phyloP scores from a whole-genome alignment of 2,797 vertebrate genomes.

The Enteromius mattozi region DNA sequence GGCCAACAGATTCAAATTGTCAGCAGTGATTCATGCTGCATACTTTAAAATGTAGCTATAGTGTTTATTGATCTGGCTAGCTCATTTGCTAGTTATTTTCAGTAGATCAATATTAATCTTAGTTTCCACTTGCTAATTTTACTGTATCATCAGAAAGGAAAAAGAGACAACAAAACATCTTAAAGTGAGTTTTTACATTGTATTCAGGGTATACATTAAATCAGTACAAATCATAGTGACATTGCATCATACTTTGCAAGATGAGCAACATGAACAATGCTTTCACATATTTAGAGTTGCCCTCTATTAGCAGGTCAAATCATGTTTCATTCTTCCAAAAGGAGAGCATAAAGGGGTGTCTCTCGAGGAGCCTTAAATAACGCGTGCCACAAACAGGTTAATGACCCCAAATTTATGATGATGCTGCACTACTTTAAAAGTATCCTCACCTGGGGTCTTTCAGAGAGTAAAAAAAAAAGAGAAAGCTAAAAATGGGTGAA shows the following conservation, averaged over 20 bases:
- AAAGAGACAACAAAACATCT: conserved; percentile 6
- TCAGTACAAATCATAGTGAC: neutral
- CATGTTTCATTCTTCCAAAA: conserved; percentile 39
- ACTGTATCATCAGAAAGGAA: conserved; percentile 6
- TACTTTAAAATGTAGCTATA: conserved; percentile 16
- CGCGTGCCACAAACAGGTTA: conserved; percentile 50
- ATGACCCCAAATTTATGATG: conserved; percentile 68
- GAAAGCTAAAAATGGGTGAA: neutral
- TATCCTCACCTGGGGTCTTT: conserved; percentile 65
- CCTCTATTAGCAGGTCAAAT: conserved; percentile 7
- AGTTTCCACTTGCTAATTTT: conserved; percentile 30
- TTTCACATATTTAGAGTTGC: neutral
- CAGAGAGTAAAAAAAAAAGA: conserved; percentile 59
- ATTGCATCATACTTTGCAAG: neutral
- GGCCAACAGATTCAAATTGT: conserved; percentile 8
- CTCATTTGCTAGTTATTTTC: conserved; percentile 56
- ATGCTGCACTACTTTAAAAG: conserved; percentile 59
- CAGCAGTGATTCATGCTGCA: conserved; percentile 20
- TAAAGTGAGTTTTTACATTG: neutral
- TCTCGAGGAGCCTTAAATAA: conserved; percentile 44
- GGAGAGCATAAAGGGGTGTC: conserved; percentile 2
- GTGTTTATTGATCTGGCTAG: conserved; percentile 39
- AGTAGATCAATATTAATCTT: conserved; percentile 50
- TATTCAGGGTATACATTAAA: neutral
- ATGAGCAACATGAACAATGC: neutral